A percentile compares a stretch with the other conserved stretches of the same genome.
Conservation (phyloP, 1,140 invertebrate species). For the Zaprionus lachaisei region DNA sequence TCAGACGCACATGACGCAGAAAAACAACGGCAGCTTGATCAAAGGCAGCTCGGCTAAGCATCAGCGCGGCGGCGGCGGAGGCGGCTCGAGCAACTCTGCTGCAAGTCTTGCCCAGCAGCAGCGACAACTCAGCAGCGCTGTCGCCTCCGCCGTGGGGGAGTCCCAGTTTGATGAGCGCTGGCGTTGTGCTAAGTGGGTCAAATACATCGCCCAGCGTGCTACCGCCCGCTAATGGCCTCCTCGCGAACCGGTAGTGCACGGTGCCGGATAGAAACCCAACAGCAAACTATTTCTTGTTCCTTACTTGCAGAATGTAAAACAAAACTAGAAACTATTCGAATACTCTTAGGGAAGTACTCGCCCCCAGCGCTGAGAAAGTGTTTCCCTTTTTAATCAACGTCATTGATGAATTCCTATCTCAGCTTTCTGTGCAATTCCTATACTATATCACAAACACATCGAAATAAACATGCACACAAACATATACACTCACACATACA, state of each 20-base stretch:
- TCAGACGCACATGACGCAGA: slow-evolving; percentile 95
- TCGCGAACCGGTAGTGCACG: slow-evolving; percentile 74
- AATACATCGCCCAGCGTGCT: slow-evolving; percentile 64
- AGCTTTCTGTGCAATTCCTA: slow-evolving; percentile 82
- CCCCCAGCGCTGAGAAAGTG: slow-evolving; percentile 1
- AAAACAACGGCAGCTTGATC: slow-evolving; percentile 85
- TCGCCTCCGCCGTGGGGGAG: slow-evolving; percentile 50
- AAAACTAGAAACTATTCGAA: slow-evolving; percentile 49
- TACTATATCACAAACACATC: slow-evolving; percentile 57
- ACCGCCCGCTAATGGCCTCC: slow-evolving; percentile 77
- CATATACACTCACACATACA: slow-evolving; percentile 25
- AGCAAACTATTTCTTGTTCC: slow-evolving; percentile 79
- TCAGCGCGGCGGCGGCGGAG: slow-evolving; percentile 46
- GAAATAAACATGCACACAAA: slow-evolving; percentile 2
- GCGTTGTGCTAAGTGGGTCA: slow-evolving; percentile 66
- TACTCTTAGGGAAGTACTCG: slow-evolving; percentile 51
- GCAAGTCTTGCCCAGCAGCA: slow-evolving; percentile 54
- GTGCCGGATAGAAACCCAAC: slow-evolving; percentile 14
- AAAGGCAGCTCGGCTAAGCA: slow-evolving; percentile 73
- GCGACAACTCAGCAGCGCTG: slow-evolving; percentile 40
- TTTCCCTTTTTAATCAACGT: slow-evolving; percentile 55
- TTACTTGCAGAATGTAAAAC: slow-evolving; percentile 64
- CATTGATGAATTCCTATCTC: slow-evolving; percentile 78
- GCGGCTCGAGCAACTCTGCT: not conserved
- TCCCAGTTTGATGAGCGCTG: slow-evolving; percentile 41